phyloP scores from a whole-genome alignment of 2,888 invertebrate species.

The Mylabris sibirica region DNA sequence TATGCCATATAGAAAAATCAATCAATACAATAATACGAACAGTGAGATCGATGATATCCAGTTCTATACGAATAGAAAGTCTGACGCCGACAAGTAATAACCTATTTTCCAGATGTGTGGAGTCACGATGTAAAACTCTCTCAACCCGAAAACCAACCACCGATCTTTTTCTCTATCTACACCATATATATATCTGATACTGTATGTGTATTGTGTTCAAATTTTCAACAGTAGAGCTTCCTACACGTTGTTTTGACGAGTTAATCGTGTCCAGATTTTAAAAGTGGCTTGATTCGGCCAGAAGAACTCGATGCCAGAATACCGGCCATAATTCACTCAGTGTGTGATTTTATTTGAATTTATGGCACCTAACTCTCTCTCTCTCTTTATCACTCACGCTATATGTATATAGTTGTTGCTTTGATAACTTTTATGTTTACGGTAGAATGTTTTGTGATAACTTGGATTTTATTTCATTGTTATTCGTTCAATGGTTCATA shows the following conservation, averaged over 20 bases:
- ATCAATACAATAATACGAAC: background rate
- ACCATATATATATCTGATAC: too few relatives aligned
- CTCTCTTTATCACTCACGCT: background rate
- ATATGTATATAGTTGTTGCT: slow-evolving; percentile 19
- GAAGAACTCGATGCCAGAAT: background rate
- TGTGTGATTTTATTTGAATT: slow-evolving; percentile 39
- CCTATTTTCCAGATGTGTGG: slow-evolving; percentile 47
- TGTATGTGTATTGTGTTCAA: slow-evolving; percentile 16
- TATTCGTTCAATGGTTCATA: background rate
- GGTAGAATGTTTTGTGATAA: slow-evolving; percentile 12
- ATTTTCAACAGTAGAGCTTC: slow-evolving; percentile 13
- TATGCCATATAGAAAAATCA: background rate
- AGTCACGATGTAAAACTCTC: slow-evolving; percentile 32
- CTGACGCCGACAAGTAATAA: slow-evolving; percentile 50
- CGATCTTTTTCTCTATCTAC: slow-evolving; percentile 23
- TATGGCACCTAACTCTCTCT: slow-evolving; percentile 30
- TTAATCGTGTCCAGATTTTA: slow-evolving; percentile 40
- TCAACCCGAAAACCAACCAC: slow-evolving; percentile 23
- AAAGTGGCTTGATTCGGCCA: slow-evolving; percentile 15
- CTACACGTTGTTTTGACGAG: slow-evolving; percentile 37
- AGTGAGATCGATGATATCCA: slow-evolving; percentile 42
- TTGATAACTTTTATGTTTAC: slow-evolving; percentile 34
- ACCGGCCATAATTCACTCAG: slow-evolving; percentile 36
- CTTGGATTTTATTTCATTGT: slow-evolving; percentile 9
- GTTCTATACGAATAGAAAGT: slow-evolving; percentile 35